Percentiles rank a stretch among this genome's conserved stretches.
Conservation (phyloP, 2,797 vertebrate species). For the Mormyrops attenuatus region DNA sequence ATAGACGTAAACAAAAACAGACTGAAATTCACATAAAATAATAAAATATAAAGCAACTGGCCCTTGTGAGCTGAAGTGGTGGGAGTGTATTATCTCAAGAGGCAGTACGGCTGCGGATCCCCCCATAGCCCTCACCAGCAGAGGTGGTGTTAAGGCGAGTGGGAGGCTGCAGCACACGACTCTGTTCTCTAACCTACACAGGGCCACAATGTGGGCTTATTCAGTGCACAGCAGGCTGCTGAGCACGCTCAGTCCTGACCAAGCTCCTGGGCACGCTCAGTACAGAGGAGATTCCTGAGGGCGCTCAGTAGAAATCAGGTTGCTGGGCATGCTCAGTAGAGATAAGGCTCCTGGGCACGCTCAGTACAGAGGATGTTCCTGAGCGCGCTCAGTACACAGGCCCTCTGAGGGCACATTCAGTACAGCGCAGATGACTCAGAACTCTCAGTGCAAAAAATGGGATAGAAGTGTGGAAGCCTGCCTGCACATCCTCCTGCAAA, state of each 20-base stretch:
- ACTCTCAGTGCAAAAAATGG: neutral
- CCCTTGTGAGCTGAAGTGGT: slow-evolving; percentile 57
- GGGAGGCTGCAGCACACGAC: slow-evolving; percentile 64
- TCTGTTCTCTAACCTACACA: slow-evolving; percentile 63
- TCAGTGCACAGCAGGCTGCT: neutral
- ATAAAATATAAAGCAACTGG: slow-evolving; percentile 48
- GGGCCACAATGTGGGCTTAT: slow-evolving; percentile 47
- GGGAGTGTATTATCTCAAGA: slow-evolving; percentile 64
- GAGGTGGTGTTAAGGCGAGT: slow-evolving; percentile 52
- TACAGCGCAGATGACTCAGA: neutral
- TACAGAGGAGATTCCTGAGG: neutral
- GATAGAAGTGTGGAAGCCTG: neutral
- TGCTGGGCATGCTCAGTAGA: neutral
- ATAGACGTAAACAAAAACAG: neutral
- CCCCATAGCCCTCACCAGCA: slow-evolving; percentile 38
- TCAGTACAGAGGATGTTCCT: neutral
- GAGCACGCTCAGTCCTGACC: neutral
- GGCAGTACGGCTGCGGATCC: slow-evolving; percentile 55
- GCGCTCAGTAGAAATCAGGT: neutral
- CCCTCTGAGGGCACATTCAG: neutral
- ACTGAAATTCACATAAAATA: slow-evolving; percentile 31
- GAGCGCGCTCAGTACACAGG: neutral
- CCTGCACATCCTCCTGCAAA: neutral
- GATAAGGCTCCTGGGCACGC: neutral
- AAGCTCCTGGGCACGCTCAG: neutral